Evolutionary conservation across 2,797 vertebrate genomes (phyloP).

Genomic region (Antrozous pallidus): DNA sequence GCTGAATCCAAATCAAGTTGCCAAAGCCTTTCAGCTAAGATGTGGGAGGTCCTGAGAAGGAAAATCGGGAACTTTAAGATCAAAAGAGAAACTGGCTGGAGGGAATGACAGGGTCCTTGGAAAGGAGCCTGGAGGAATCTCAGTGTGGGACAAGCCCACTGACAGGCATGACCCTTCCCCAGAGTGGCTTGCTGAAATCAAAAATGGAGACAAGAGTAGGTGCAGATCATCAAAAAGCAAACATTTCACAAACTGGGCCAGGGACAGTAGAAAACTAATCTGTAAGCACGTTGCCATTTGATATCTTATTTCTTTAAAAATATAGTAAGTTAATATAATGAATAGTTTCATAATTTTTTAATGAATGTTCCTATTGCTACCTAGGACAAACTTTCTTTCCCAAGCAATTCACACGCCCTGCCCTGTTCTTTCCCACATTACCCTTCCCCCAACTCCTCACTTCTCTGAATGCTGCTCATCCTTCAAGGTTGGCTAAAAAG

Average conservation of each 20-base stretch:
- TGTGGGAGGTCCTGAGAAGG: conserved; percentile 63
- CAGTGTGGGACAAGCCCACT: not conserved
- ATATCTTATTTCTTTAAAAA: not conserved
- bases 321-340: not conserved
- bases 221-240: not conserved
- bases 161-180: not conserved
- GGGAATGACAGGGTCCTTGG: conserved; percentile 28
- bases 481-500: not conserved
- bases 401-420: not conserved
- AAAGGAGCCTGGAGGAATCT: conserved; percentile 47
- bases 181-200: not conserved
- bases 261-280: not conserved
- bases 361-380: not conserved
- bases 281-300: not conserved
- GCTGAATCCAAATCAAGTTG: conserved; percentile 63
- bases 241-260: not conserved
- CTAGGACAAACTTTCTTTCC: not conserved
- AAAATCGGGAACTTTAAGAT: conserved; percentile 57
- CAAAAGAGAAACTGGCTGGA: conserved; percentile 54
- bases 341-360: not conserved
- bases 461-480: not conserved
- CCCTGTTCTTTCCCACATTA: not conserved
- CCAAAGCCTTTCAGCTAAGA: conserved; percentile 62
- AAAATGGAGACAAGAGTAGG: not conserved
- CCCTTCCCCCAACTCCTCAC: not conserved